A percentile compares a stretch with the other conserved stretches of the same genome.
Evolutionary conservation across 2,113 vertebrate species (phyloP).

Genomic region (Calypte anna): DNA sequence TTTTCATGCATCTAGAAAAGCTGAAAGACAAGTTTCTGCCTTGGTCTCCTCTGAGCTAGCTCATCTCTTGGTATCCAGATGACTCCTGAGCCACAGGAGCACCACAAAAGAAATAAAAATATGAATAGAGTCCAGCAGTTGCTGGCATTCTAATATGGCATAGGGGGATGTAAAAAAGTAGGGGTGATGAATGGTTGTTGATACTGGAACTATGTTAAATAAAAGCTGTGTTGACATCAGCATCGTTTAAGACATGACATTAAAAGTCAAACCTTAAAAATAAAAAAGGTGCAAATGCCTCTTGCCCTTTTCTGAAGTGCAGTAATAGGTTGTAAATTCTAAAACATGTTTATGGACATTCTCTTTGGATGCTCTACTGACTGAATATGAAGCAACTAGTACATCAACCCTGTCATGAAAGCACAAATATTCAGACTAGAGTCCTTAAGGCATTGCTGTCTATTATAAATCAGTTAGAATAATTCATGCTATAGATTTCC

Average conservation of each 20-base stretch:
- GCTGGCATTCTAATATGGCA: accelerated
- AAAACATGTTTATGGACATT: not conserved
- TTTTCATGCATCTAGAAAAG: not conserved
- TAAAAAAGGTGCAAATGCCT: not conserved
- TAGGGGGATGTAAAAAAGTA: not conserved
- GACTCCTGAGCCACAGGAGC: not conserved
- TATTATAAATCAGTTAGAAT: slow-evolving; percentile 72
- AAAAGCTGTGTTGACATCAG: not conserved
- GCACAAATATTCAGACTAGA: slow-evolving; percentile 22
- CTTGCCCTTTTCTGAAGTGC: slow-evolving; percentile 11
- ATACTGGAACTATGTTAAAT: not conserved
- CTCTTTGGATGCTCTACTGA: not conserved
- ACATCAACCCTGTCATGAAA: slow-evolving; percentile 2
- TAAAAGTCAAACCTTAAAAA: not conserved
- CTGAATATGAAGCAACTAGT: not conserved
- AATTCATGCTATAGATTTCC: slow-evolving; percentile 71
- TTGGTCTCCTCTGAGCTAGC: not conserved
- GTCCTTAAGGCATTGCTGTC: slow-evolving; percentile 17
- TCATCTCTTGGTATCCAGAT: not conserved
- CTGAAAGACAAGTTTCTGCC: not conserved
- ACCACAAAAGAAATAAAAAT: not conserved
- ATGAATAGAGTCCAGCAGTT: not conserved
- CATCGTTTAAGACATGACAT: not conserved
- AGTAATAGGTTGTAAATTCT: slow-evolving; percentile 26
- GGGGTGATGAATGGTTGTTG: not conserved